Percentiles rank a stretch among this genome's conserved stretches.
phyloP scores from a whole-genome alignment of 2,797 vertebrate genomes.

The Chrysocyon brachyurus region DNA sequence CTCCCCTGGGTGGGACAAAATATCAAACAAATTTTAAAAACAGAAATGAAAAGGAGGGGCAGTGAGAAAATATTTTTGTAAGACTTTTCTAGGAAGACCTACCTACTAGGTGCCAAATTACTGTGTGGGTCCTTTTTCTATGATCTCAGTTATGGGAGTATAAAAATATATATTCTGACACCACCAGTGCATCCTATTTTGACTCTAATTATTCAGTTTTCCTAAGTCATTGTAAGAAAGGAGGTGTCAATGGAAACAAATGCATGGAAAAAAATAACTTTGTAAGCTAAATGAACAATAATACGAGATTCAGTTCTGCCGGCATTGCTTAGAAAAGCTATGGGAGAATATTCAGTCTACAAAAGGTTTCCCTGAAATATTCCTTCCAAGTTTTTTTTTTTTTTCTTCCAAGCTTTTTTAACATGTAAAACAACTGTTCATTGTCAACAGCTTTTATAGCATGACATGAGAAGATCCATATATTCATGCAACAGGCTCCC shows the following conservation, averaged over 20 bases:
- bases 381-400: conserved; percentile 43
- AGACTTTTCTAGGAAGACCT: not conserved
- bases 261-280: too few relatives aligned
- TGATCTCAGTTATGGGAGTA: not conserved
- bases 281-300: not conserved
- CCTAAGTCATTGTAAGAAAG: not conserved
- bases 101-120: not conserved
- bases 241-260: not conserved
- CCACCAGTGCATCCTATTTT: not conserved
- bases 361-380: conserved; percentile 47
- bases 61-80: not conserved
- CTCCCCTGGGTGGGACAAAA: not conserved
- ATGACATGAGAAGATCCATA: conserved; percentile 12
- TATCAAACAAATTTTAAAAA: not conserved
- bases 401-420: conserved; percentile 36
- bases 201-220: not conserved
- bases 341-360: not conserved
- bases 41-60: not conserved
- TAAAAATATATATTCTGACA: not conserved
- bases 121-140: accelerated
- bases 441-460: conserved; percentile 66
- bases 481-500: not conserved
- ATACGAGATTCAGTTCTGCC: not conserved
- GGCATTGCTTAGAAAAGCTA: not conserved
- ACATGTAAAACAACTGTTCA: conserved; percentile 46